Percentiles rank a stretch among this genome's conserved stretches.
phyloP scores from a whole-genome alignment of 2,113 vertebrate species.

The Bubo bubo region DNA sequence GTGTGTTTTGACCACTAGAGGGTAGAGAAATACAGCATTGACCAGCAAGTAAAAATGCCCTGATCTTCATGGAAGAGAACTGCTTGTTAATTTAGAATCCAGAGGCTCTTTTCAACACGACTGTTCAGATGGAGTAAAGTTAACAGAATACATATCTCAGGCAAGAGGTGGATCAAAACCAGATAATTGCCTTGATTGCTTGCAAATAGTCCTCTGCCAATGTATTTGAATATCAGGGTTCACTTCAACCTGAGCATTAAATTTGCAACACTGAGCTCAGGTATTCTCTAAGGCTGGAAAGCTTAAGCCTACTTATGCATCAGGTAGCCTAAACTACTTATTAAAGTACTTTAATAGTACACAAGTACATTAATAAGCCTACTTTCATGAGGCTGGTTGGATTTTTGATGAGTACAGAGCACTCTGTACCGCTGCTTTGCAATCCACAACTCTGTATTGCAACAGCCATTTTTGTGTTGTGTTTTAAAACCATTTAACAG shows the following conservation, averaged over 20 bases:
- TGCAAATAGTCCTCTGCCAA: neutral
- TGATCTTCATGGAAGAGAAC: neutral
- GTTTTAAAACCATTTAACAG: neutral
- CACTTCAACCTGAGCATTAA: neutral
- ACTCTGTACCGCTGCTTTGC: neutral
- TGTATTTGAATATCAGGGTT: neutral
- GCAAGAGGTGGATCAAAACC: neutral
- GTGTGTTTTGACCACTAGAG: conserved; percentile 52
- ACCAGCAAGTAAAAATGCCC: neutral
- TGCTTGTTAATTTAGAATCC: neutral
- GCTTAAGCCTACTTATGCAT: neutral
- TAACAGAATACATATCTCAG: neutral
- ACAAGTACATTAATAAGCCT: neutral
- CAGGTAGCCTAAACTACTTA: neutral
- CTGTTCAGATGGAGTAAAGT: neutral
- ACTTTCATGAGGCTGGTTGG: neutral
- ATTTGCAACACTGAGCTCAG: neutral
- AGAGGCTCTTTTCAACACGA: neutral
- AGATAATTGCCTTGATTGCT: neutral
- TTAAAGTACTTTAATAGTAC: neutral
- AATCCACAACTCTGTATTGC: neutral
- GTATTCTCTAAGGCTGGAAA: neutral
- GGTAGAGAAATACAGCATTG: conserved; percentile 21
- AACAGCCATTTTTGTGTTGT: neutral
- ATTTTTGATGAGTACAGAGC: neutral